Percentiles rank a stretch among this genome's conserved stretches.
phyloP scores from a whole-genome alignment of 35 echinoderm and acorn worm genomes.

The Eucidaris tribuloides region DNA sequence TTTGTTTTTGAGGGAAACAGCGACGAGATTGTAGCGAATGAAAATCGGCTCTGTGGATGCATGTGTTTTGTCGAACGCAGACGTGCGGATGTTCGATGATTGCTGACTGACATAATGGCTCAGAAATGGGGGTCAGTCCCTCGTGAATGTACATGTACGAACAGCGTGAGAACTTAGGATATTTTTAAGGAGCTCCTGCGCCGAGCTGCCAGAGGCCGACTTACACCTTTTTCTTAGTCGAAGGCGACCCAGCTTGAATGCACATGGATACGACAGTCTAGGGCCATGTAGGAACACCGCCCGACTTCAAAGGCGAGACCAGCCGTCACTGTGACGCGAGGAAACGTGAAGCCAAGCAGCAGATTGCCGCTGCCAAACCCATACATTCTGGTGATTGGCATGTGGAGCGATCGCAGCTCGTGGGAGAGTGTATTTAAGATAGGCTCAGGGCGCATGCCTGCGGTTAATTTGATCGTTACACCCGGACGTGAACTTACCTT shows the following conservation, averaged over 20 bases:
- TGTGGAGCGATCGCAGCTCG: not conserved
- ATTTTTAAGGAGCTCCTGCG: too few relatives aligned
- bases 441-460: constrained; percentile 9
- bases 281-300: not conserved
- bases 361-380: not conserved
- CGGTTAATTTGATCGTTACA: constrained; percentile 26
- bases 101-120: not conserved
- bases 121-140: constrained; percentile 2
- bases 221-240: not conserved
- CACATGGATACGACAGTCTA: not conserved
- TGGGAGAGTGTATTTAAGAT: constrained; percentile 27
- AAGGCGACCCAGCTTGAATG: constrained; percentile 1
- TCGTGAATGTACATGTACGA: not conserved
- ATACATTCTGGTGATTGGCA: constrained; percentile 2
- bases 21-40: too few relatives aligned
- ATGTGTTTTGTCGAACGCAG: not conserved
- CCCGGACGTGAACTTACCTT: not conserved
- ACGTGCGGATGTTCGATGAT: not conserved
- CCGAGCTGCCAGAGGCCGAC: too few relatives aligned
- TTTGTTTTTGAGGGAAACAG: too few relatives aligned
- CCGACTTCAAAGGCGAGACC: not conserved
- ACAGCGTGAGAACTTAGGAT: constrained; percentile 3
- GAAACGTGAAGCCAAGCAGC: not conserved
- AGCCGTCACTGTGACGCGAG: not conserved
- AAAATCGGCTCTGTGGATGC: not conserved